These are phyloP conservation scores for Bombyx mandarina DNA, from an alignment of 1,140 invertebrate genomes.

Conservation along the genomic window DNA sequence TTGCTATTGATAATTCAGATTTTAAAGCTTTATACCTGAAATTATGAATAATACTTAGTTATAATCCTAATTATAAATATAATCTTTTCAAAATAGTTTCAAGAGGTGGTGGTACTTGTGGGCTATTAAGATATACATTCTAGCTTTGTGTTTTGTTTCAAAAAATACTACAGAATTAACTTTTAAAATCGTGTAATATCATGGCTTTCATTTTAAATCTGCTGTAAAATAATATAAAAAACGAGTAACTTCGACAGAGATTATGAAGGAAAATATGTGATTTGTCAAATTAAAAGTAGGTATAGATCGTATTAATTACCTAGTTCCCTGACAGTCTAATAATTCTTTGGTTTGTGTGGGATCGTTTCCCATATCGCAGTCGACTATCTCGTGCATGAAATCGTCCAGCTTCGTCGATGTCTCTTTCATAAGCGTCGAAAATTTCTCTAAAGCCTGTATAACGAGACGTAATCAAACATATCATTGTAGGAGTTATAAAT, in stretches of 20 bases:
- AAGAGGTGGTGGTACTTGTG: not conserved
- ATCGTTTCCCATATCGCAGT: constrained; percentile 72
- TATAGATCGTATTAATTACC: constrained; percentile 21
- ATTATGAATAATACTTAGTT: constrained; percentile 22
- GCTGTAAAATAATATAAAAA: too few species aligned
- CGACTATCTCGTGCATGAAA: constrained; percentile 86
- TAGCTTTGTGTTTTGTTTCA: too few species aligned
- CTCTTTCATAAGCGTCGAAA: constrained; percentile 90
- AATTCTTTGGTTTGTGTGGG: constrained; percentile 71
- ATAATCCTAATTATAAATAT: constrained; percentile 2
- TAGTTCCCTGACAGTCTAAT: constrained; percentile 69
- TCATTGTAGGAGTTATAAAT: not conserved
- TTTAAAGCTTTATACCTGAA: constrained; percentile 70
- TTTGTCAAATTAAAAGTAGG: not conserved
- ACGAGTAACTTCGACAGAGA: too few species aligned
- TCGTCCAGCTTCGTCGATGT: constrained; percentile 87
- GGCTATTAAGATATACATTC: too few species aligned
- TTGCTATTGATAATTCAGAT: constrained; percentile 86
- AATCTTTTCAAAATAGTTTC: not conserved
- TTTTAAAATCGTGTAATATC: too few species aligned
- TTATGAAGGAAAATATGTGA: too few species aligned
- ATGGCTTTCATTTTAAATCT: too few species aligned
- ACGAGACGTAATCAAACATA: constrained; percentile 3
- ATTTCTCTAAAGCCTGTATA: constrained; percentile 92
- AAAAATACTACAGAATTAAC: too few species aligned